These are phyloP conservation scores for Augochlorella aurata DNA, from an alignment of 2,888 invertebrate species.

Conservation along the genomic window DNA sequence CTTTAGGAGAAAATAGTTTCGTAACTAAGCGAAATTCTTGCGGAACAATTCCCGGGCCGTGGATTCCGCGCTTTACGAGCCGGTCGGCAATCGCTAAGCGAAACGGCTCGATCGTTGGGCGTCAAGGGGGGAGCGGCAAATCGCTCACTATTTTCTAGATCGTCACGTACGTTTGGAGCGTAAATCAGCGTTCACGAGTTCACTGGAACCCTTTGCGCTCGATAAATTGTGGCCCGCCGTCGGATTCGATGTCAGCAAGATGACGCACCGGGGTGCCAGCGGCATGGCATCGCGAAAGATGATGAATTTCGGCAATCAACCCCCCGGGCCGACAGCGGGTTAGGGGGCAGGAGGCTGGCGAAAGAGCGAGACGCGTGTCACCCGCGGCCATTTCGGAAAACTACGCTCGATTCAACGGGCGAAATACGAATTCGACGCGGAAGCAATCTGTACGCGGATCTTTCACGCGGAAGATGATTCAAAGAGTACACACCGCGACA, in stretches of 20 bases:
- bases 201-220: constrained; percentile 30
- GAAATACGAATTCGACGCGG: constrained; percentile 15
- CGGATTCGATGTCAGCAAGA: constrained; percentile 52
- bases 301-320: constrained; percentile 59
- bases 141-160: constrained; percentile 50
- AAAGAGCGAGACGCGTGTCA: constrained; percentile 5
- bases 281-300: constrained; percentile 44
- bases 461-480: constrained; percentile 14
- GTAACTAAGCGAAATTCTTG: too few relatives aligned
- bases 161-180: constrained; percentile 55
- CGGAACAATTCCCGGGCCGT: too few relatives aligned
- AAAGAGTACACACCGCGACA: background rate
- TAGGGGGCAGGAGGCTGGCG: background rate
- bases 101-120: background rate
- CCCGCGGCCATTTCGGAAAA: constrained; percentile 23
- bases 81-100: constrained; percentile 4
- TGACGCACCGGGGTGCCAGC: constrained; percentile 35
- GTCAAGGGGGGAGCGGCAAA: background rate
- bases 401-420: background rate
- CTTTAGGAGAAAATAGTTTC: too few relatives aligned
- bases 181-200: constrained; percentile 57
- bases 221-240: constrained; percentile 56
- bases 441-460: constrained; percentile 15
- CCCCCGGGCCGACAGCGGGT: background rate
- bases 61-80: too few relatives aligned